Base-by-base conservation (phyloP, 2,888 invertebrate species). In the Octonoba sinensis region DNA sequence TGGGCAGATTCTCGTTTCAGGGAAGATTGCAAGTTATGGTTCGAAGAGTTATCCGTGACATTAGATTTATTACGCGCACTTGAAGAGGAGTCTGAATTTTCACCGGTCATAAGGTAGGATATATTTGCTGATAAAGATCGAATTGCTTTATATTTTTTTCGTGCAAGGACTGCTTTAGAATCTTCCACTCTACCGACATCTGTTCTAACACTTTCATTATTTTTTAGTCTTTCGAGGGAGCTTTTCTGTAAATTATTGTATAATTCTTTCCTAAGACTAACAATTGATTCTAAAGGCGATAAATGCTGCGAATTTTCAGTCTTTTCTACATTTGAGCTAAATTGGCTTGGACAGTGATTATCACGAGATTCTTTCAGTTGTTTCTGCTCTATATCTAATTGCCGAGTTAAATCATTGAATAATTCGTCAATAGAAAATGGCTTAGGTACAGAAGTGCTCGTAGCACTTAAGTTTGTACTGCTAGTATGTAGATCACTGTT, bases 51-150 rank as follows among this genome's bases (percentile, higher is more conserved):
- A 12, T 54, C 24, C 27, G 69, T 46, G 22, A 20, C 49, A 24
- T 6, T 18, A 1, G 70, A 20, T 3, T 11, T 18, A 11, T n/a
- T 27, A 16, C 24, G 36, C 15, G 16, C 1, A 36, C 22, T 6
- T 3, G n/a, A 44, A 1, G 44, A 13, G 27, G 27, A 27, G 13
- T 22, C 22, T 1, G 70, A 36, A 44, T 24, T 54, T 12, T 73
- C 24, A 3, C 72, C 13, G 12, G 73, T 36, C 82, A 82, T 76
- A 3, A 82, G 70, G 13, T 51, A 67, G 0, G 83, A 83, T 56
- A 83, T 70, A 60, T 83, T 83, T 36, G 73, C 75, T 4, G 83
- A 83, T 15, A 83, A 75, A 1, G 79, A 79, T 6, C 75, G 59
- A 24, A 75, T 72, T 36, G 83, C 83, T 59, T 76, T 72, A 24